A percentile compares a stretch with the other conserved stretches of the same genome.
phyloP scores from a whole-genome alignment of 2,113 vertebrate species.

The Mirounga angustirostris region DNA sequence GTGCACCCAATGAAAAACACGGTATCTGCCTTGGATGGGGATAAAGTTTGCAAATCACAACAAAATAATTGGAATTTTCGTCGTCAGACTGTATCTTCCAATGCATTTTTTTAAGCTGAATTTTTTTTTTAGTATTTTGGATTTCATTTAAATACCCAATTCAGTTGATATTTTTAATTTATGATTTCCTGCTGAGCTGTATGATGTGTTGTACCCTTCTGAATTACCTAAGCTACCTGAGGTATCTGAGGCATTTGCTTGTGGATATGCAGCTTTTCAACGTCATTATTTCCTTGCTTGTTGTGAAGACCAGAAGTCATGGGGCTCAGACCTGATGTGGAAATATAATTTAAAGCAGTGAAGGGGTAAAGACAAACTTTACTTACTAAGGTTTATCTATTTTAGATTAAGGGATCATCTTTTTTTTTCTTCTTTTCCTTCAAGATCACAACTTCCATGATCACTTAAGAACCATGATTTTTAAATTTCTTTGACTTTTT shows the following conservation, averaged over 20 bases:
- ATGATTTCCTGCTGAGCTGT: background rate
- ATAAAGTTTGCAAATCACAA: slow-evolving; percentile 14
- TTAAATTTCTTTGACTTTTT: background rate
- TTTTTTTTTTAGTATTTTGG: background rate
- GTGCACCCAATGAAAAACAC: background rate
- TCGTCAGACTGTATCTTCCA: background rate
- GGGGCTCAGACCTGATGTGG: background rate
- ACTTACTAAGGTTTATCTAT: background rate
- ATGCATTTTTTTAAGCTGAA: slow-evolving; percentile 32
- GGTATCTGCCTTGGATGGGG: background rate
- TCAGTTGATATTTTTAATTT: slow-evolving; percentile 23
- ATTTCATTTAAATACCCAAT: slow-evolving; percentile 15
- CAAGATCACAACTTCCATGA: background rate
- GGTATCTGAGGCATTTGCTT: background rate
- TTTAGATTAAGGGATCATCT: slow-evolving; percentile 26
- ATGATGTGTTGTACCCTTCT: background rate
- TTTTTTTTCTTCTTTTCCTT: background rate
- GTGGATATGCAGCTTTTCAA: background rate
- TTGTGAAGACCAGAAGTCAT: background rate
- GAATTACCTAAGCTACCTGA: background rate
- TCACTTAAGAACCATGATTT: background rate
- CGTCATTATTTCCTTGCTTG: background rate
- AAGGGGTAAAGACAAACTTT: background rate
- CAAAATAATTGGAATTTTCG: slow-evolving; percentile 2
- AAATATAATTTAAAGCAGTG: background rate